Conservation (phyloP, 2,888 invertebrate species). For the Tipula confusa region DNA sequence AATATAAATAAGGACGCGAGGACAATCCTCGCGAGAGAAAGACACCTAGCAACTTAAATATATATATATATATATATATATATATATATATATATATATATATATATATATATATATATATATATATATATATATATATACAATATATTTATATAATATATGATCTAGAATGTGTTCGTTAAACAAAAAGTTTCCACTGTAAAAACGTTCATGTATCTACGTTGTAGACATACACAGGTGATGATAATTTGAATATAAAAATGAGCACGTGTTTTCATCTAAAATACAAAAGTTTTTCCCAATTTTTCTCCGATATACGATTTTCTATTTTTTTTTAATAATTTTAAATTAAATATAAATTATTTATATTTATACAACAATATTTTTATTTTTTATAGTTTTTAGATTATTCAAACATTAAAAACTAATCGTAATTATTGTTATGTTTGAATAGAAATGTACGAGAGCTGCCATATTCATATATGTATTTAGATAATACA, state of each 20-base stretch:
- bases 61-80: no score
- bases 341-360: background rate
- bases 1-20: no score
- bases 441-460: background rate
- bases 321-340: constrained; percentile 4
- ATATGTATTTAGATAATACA: background rate
- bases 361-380: background rate
- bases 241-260: constrained; percentile 20
- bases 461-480: background rate
- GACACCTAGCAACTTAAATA: no score
- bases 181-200: background rate
- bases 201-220: background rate
- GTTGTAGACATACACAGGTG: background rate
- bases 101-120: no score
- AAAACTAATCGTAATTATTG: background rate
- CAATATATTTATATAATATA: no score
- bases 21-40: no score
- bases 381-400: background rate
- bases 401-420: background rate
- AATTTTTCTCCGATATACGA: background rate
- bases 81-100: no score
- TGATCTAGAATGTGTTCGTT: no score
- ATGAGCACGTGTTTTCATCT: background rate
- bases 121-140: no score
- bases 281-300: background rate